Evolutionary conservation across 2,113 vertebrate genomes (phyloP), one percentile per base, ranked within the genome.

Genomic region (Tetraodon nigroviridis): DNA sequence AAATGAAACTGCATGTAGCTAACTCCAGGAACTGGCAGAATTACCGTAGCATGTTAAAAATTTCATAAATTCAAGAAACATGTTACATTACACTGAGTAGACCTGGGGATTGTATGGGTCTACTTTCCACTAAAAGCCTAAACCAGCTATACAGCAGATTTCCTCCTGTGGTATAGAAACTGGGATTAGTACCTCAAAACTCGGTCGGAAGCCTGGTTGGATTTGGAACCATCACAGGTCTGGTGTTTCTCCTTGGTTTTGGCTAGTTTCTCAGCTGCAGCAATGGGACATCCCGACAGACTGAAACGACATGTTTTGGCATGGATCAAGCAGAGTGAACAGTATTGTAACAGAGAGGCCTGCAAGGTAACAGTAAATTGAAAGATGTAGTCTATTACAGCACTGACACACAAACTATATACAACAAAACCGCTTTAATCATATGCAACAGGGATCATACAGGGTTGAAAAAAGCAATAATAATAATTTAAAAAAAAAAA

Each of bases 231-330:
- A 15, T 97, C 94, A 51, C 94, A 98, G 87, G 84, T 90, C 88
- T 96, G 94, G 87, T 98, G 96, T 73, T 99, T 99, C 84, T 99
- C 96, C 75, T 99, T 95, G 79, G 92, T 95, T 90, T 99, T 99
- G 61, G 95, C 96, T 90, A 99, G 83, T 83, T 98, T 99, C 90
- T 99, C 97, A 27, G 97, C 96, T 51, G 97, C 97, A 76, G 97
- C 97, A 60, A 99, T 98, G 61, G 97, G 97, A 87, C 97, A 99
- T 83, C 97, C 97, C 12, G 97, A 99, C 83, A 99, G 93, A 89
- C 97, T 99, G 92, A 69, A 88, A 87, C 42, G 68, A 90, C 71
- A 87, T 29, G 32, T 11, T 37, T 37, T 12, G 32, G 11, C 2
- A 11, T 37, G 32, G 32, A 37, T 37, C 32, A 37, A 12, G 32